Percentiles rank a stretch among this genome's conserved stretches.
phyloP scores from a whole-genome alignment of 2,797 vertebrate species.

The Lemur catta region DNA sequence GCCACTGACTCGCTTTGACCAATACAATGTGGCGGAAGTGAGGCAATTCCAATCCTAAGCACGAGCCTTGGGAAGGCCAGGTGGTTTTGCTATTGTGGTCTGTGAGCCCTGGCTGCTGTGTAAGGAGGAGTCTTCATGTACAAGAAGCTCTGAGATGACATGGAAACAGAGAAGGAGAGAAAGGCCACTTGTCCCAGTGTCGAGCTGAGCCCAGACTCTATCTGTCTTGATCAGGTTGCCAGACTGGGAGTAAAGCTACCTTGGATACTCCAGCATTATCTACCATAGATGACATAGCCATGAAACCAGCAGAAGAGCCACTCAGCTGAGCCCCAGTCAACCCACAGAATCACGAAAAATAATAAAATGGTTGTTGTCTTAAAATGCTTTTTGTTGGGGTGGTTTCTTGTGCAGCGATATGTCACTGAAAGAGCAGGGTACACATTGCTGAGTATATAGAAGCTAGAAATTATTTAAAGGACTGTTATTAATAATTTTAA shows the following conservation, averaged over 20 bases:
- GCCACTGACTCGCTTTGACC: not conserved
- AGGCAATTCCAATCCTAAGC: not conserved
- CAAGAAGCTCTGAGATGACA: not conserved
- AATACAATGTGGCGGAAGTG: not conserved
- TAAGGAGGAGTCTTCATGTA: not conserved
- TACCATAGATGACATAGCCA: not conserved
- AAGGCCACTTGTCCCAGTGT: not conserved
- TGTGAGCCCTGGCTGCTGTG: too few species aligned
- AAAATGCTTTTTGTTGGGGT: not conserved
- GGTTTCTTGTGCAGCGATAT: not conserved
- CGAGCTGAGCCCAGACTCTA: not conserved
- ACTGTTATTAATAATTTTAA: not conserved
- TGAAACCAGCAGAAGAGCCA: not conserved
- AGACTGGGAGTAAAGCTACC: not conserved
- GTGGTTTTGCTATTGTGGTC: not conserved
- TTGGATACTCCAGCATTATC: not conserved
- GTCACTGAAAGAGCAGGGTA: not conserved
- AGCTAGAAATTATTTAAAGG: not conserved
- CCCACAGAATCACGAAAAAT: not conserved
- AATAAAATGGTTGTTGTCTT: not conserved
- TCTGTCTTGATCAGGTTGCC: rapidly evolving
- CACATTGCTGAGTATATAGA: not conserved
- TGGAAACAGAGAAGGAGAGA: not conserved
- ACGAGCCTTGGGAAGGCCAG: not conserved
- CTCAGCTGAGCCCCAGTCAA: not conserved